These are phyloP conservation scores for Dryas iulia DNA, from an alignment of 1,140 invertebrate genomes.

Conservation along the genomic window DNA sequence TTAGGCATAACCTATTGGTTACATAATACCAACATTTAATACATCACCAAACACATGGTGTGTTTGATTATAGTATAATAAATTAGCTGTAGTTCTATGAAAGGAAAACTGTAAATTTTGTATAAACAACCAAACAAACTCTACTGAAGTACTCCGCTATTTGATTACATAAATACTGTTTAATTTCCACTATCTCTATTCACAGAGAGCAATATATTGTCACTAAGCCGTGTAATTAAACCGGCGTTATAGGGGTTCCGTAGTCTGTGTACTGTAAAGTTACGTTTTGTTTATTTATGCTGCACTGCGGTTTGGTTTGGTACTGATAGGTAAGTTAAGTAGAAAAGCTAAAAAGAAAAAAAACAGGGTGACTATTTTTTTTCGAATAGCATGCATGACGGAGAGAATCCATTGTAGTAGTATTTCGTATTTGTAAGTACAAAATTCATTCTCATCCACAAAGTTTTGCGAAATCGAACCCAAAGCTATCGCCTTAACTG, in stretches of 20 bases:
- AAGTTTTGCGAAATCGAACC: too few relatives aligned
- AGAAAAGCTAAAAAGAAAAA: background rate
- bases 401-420: too few relatives aligned
- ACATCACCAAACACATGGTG: too few relatives aligned
- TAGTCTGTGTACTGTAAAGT: background rate
- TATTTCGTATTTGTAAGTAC: too few relatives aligned
- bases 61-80: too few relatives aligned
- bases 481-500: too few relatives aligned
- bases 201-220: conserved; percentile 1
- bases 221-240: background rate
- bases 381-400: too few relatives aligned
- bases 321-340: background rate
- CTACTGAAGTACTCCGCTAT: too few relatives aligned
- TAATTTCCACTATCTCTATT: background rate
- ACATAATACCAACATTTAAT: too few relatives aligned
- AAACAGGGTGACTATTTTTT: too few relatives aligned
- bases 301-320: background rate
- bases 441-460: too few relatives aligned
- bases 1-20: too few relatives aligned
- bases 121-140: background rate
- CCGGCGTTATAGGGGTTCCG: background rate
- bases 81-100: background rate
- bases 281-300: background rate
- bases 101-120: background rate
- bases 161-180: background rate